Percentiles rank a stretch among this genome's conserved stretches.
Conservation (phyloP, 2,888 invertebrate genomes). For the Alloplasta piceator region DNA sequence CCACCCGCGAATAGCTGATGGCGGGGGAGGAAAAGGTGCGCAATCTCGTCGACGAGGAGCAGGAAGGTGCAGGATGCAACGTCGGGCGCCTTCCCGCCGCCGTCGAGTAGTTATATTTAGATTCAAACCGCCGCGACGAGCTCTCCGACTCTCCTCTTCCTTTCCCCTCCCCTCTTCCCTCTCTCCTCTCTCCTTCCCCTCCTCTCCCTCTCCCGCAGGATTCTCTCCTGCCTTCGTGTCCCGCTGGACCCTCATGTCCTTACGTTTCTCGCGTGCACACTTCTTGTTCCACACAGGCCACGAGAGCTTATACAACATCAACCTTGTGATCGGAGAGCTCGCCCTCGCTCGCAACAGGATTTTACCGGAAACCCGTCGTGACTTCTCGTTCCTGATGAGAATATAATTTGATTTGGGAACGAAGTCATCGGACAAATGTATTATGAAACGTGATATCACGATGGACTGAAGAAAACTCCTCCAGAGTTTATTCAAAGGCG, state of each 20-base stretch:
- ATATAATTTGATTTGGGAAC: too few species aligned
- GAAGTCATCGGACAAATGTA: too few species aligned
- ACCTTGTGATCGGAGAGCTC: conserved; percentile 52
- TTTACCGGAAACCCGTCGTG: conserved; percentile 41
- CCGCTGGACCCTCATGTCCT: conserved; percentile 15
- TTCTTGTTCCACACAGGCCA: conserved; percentile 79
- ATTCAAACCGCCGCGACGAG: conserved; percentile 68
- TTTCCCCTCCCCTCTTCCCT: conserved; percentile 2
- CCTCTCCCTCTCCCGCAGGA: conserved; percentile 9
- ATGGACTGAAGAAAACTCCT: too few species aligned
- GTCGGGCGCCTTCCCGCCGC: conserved; percentile 75
- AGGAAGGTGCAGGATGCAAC: conserved; percentile 57
- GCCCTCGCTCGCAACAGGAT: conserved; percentile 58
- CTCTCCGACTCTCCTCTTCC: conserved; percentile 44
- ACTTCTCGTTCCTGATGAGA: not conserved
- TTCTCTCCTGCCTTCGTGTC: conserved; percentile 11
- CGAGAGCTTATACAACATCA: conserved; percentile 45
- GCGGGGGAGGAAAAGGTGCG: conserved; percentile 63
- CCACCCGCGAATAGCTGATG: conserved; percentile 18
- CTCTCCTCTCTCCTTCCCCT: conserved; percentile 21
- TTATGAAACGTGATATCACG: too few species aligned
- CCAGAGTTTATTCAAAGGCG: too few species aligned
- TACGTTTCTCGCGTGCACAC: conserved; percentile 61
- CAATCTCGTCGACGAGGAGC: conserved; percentile 54
- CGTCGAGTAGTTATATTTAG: conserved; percentile 78